Evolutionary conservation across 2,797 vertebrate genomes (phyloP).

Genomic region (Alectoris magna): DNA sequence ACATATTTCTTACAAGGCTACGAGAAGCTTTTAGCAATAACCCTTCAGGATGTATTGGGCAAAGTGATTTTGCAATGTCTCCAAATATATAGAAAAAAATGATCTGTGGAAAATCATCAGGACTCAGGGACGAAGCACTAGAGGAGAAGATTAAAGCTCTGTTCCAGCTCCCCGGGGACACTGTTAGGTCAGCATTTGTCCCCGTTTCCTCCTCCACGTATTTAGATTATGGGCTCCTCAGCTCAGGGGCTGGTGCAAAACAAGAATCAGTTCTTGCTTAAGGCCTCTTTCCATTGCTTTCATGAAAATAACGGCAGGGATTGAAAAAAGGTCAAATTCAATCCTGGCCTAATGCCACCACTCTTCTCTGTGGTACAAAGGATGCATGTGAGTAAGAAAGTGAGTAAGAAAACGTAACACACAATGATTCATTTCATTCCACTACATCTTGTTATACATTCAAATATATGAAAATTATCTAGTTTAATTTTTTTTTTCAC

Average conservation of each 20-base stretch:
- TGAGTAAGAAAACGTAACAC: not conserved
- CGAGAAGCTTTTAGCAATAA: conserved; percentile 17
- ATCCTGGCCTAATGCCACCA: not conserved
- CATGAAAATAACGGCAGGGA: conserved; percentile 15
- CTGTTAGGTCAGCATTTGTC: conserved; percentile 15
- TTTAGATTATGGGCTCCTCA: conserved; percentile 14
- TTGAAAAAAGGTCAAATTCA: conserved; percentile 13
- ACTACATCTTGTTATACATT: not conserved
- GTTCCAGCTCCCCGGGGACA: conserved; percentile 6
- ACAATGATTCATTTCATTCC: not conserved
- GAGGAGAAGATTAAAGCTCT: conserved; percentile 59
- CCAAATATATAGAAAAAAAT: conserved; percentile 14
- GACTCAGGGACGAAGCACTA: conserved; percentile 27
- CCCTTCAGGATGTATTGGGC: conserved; percentile 45
- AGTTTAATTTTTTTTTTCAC: not conserved
- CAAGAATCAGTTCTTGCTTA: conserved; percentile 36
- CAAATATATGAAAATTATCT: not conserved
- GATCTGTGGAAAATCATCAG: not conserved
- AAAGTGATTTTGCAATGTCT: conserved; percentile 50
- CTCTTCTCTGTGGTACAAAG: not conserved
- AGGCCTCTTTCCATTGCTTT: not conserved
- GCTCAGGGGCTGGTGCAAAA: conserved; percentile 18
- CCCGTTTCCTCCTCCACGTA: not conserved
- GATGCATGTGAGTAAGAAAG: not conserved
- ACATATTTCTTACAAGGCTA: conserved; percentile 3